Base-by-base conservation (phyloP, 2,888 invertebrate genomes). In the Phortica magna region DNA sequence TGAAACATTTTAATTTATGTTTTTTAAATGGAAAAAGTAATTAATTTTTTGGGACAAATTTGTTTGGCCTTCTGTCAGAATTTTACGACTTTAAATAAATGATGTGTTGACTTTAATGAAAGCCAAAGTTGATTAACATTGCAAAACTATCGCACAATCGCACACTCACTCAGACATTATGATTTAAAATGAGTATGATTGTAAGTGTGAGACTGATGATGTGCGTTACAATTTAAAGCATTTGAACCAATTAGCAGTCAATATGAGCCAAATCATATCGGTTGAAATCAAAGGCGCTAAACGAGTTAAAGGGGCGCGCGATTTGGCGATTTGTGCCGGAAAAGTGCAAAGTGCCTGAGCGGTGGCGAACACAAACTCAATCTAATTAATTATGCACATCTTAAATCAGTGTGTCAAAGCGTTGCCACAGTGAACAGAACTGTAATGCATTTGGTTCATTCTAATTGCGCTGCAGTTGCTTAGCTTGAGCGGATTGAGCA, bases 271-370 rank as follows among this genome's bases (percentile, higher is more conserved):
- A 82, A 88, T 83, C 81, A 86, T 80, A 74, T 79, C 74, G 78
- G 88, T 85, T 81, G 76, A 41, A 78, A 79, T 85, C 89, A 85
- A 85, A 85, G 87, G 78, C 78, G 53, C 55, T 53, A 55, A 14
- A 19, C 41, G 31, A 67, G 17, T 48, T 7, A 48, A 59, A 59
- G 5, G 14, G 14, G 14, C 2, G 14, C 0, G 48, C 48, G 14
- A 2, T 0, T 9, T 42, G 19, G 43, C 14, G n/a, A 67, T 31
- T 7, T 6, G 42, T 17, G 53, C 70, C 31, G 70, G 70, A 41
- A 65, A 65, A 61, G 19, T 61, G 31, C 31, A 31, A 31, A 31
- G 31, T 31, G 59, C n/a, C 2, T 14, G 48, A 48, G 7, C 59
- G 59, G 31, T 4, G 31, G 31, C 31, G 31, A 31, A 31, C 31